A percentile compares a stretch with the other conserved stretches of the same genome.
These are phyloP conservation scores for Perdix hodgsoniae DNA, from an alignment of 2,797 vertebrate genomes.

Conservation along the genomic window DNA sequence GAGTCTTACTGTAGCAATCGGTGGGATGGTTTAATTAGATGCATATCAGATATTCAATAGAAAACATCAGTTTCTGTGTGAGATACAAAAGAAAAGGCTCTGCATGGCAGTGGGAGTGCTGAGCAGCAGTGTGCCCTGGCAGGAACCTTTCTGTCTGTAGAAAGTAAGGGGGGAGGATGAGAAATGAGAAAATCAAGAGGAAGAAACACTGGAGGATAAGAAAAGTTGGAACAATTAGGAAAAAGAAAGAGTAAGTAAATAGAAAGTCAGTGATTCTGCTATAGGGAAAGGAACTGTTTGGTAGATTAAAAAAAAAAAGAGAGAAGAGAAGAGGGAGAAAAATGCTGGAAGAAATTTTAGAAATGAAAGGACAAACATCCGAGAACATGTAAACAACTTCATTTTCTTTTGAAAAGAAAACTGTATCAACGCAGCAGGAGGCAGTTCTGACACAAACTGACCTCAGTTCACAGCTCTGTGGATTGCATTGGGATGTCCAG, in stretches of 20 bases:
- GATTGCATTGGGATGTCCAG: background rate
- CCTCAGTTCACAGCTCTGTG: background rate
- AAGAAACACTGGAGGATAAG: background rate
- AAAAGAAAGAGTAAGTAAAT: background rate
- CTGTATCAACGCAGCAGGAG: accelerated
- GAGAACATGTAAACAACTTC: background rate
- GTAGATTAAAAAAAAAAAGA: background rate
- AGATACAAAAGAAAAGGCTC: background rate
- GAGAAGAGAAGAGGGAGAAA: background rate
- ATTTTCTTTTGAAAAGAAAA: background rate
- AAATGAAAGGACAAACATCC: background rate
- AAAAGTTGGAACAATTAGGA: background rate
- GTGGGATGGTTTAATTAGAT: accelerated
- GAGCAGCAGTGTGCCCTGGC: background rate
- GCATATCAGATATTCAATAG: background rate
- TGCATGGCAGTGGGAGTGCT: background rate
- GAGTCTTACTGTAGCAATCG: background rate
- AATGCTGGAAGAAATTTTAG: background rate
- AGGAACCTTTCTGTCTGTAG: background rate
- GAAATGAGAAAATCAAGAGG: background rate
- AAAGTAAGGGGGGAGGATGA: background rate
- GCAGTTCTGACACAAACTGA: background rate
- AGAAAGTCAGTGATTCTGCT: background rate
- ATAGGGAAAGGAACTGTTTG: background rate
- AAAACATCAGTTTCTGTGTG: background rate